Evolutionary conservation across 1,140 invertebrate species (phyloP), one percentile per base, ranked within the genome.

Genomic region (Drosophila hydei): DNA sequence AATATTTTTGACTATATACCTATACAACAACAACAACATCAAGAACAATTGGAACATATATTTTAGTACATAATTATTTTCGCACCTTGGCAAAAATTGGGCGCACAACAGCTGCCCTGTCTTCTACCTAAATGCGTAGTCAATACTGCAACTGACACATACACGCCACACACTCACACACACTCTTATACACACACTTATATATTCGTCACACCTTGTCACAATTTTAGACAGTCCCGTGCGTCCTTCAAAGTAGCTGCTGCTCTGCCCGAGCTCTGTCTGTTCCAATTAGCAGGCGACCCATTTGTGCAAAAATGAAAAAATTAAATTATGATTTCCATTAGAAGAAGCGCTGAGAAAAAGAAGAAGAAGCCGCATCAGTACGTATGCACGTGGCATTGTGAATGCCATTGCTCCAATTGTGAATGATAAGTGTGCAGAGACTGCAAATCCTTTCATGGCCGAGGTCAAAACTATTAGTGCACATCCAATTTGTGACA

Each of bases 391-490:
- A 75, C 71, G 76, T 85, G 67, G 68, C 75, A 88, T 88, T 83
- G 74, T 72, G 72, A 62, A 43, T 73, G 65, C 58, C 48, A 62
- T 70, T 69, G 56, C 33, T 75, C 60, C 60, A 71, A 67, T 51
- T 68, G 48, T 52, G 52, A 30, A 23, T 58, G n/a, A 23, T 58
- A 52, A 42, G 77, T 62, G 68, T 67, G 42, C 61, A 64, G 14
- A 64, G 14, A 8, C 36, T 68, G 80, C 69, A 87, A 87, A 87
- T 87, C 83, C 83, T 88, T 88, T 88, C 83, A 88, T 88, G 83
- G 83, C 78, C 84, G 83, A 88, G 83, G 83, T 79, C 79, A 72
- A 60, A 88, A 79, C 83, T 87, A 88, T 87, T 87, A 87, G 83
- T 87, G 83, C 78, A 59, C 79, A 47, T 64, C 83, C 78, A 87